A percentile compares a stretch with the other conserved stretches of the same genome.
These are phyloP conservation scores for Chaitophorus viminalis DNA, from an alignment of 2,888 invertebrate species.

Conservation along the genomic window DNA sequence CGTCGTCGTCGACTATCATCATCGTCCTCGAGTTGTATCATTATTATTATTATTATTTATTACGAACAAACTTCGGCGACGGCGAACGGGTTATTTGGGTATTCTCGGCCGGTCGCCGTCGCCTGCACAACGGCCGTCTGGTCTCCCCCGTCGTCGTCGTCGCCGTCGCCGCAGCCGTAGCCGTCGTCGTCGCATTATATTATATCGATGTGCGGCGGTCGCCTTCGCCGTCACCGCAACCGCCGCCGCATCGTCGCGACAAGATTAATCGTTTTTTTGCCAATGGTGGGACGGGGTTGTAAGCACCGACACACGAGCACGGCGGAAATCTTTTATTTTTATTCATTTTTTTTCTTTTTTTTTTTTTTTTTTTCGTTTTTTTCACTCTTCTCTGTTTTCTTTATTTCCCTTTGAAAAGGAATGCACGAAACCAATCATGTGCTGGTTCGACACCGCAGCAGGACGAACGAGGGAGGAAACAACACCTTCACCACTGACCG, in stretches of 20 bases:
- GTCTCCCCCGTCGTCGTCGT: background rate
- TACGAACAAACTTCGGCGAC: background rate
- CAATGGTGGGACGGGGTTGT: background rate
- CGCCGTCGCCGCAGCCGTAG: background rate
- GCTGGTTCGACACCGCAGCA: background rate
- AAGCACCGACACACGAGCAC: background rate
- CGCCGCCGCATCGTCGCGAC: background rate
- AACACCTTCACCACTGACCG: no score
- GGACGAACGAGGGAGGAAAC: background rate
- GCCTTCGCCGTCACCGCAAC: background rate
- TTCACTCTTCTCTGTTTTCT: background rate
- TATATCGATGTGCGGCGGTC: background rate
- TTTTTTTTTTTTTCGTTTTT: background rate
- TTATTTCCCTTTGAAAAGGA: background rate
- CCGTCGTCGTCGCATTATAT: slow-evolving; percentile 5
- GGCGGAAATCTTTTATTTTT: background rate
- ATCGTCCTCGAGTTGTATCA: background rate
- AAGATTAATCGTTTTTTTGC: slow-evolving; percentile 21
- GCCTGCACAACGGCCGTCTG: slow-evolving; percentile 13
- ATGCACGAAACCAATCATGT: background rate
- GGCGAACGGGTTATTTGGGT: slow-evolving; percentile 40
- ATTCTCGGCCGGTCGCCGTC: slow-evolving; percentile 16
- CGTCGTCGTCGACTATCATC: background rate
- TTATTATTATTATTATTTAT: slow-evolving; percentile 13
- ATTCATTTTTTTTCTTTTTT: background rate